phyloP scores from a whole-genome alignment of 1,140 invertebrate genomes.

The Drosophila melanica region DNA sequence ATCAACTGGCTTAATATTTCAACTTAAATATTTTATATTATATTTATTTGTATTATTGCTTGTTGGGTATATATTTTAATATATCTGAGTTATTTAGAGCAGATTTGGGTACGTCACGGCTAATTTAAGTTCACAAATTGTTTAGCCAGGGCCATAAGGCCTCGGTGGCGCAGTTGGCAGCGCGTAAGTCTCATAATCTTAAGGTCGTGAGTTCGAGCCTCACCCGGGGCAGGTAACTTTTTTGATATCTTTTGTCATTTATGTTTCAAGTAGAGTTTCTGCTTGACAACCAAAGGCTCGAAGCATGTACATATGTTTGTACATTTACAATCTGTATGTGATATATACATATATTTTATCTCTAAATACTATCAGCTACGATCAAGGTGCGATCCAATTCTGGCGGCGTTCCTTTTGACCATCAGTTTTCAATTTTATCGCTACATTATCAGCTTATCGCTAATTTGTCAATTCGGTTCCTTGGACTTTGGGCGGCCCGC shows the following conservation, averaged over 20 bases:
- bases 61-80: too few species aligned
- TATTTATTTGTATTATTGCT: too few species aligned
- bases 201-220: conserved; percentile 98
- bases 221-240: conserved; percentile 90
- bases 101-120: too few species aligned
- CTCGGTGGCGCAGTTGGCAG: conserved; percentile 97
- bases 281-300: neutral
- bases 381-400: neutral
- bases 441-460: conserved; percentile 21
- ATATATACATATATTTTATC: neutral
- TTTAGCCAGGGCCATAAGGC: conserved; percentile 74
- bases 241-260: conserved; percentile 61
- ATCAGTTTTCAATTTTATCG: conserved; percentile 30
- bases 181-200: conserved; percentile 99
- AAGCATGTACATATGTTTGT: too few species aligned
- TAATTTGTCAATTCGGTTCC: conserved; percentile 14
- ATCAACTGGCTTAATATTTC: too few species aligned
- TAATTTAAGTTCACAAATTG: neutral
- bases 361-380: neutral
- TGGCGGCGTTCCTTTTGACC: conserved; percentile 14
- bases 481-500: conserved; percentile 23
- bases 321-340: too few species aligned
- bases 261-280: neutral
- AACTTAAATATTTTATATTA: too few species aligned
- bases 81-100: too few species aligned